These are phyloP conservation scores for Drosophila burlai DNA, from an alignment of 1,140 invertebrate species.

Conservation along the genomic window DNA sequence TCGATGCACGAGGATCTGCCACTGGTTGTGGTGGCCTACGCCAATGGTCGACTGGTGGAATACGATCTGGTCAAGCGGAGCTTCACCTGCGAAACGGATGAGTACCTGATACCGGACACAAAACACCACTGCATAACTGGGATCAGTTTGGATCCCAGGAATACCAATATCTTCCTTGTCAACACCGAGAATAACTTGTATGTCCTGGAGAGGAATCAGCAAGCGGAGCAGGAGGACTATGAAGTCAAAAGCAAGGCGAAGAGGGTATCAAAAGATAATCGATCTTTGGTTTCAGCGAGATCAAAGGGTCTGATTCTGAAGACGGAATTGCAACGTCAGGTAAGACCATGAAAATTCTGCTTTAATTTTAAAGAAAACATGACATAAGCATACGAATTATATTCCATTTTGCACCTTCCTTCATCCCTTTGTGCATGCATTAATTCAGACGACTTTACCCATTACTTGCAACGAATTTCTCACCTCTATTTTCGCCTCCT, in stretches of 20 bases:
- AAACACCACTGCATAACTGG: conserved; percentile 85
- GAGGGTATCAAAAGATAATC: conserved; percentile 5
- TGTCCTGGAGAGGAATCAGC: conserved; percentile 85
- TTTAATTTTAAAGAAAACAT: background rate
- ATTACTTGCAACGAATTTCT: conserved; percentile 18
- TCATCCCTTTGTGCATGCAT: background rate
- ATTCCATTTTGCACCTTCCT: background rate
- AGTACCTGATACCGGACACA: conserved; percentile 50
- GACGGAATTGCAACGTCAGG: conserved; percentile 22
- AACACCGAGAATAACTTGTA: conserved; percentile 88
- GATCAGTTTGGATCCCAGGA: conserved; percentile 87
- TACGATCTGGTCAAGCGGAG: conserved; percentile 87
- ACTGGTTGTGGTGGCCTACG: conserved; percentile 89
- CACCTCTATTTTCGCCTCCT: conserved; percentile 30
- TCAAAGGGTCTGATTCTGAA: conserved; percentile 13
- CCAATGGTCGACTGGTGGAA: conserved; percentile 91
- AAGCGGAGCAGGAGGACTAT: conserved; percentile 1
- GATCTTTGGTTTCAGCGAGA: background rate
- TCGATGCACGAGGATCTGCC: conserved; percentile 87
- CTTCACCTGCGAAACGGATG: conserved; percentile 86
- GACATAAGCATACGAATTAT: background rate
- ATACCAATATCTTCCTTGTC: conserved; percentile 88
- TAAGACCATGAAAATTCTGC: background rate
- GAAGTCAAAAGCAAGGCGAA: conserved; percentile 22
- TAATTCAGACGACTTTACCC: background rate